Percentiles rank a stretch among this genome's conserved stretches.
These are phyloP conservation scores for Zaprionus camerounensis DNA, from an alignment of 1,140 invertebrate species.

Conservation along the genomic window DNA sequence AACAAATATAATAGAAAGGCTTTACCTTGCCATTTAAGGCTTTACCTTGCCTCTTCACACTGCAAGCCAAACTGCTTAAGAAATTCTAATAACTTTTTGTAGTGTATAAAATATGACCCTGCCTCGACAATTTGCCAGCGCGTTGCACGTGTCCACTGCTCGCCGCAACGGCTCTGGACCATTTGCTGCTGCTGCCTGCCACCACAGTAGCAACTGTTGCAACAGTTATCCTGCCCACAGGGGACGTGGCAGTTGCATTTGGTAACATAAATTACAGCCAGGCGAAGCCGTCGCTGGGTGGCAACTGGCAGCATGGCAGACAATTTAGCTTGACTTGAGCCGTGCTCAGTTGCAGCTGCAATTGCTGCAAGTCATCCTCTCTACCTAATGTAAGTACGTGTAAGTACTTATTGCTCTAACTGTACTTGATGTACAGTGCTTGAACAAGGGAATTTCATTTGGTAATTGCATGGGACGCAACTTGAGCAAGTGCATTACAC, in stretches of 20 bases:
- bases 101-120: neutral
- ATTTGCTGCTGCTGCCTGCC: constrained; percentile 14
- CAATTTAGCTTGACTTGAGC: constrained; percentile 35
- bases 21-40: no score
- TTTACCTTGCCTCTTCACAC: no score
- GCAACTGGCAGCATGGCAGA: constrained; percentile 46
- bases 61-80: neutral
- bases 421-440: constrained; percentile 2
- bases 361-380: constrained; percentile 11
- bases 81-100: neutral
- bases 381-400: constrained; percentile 13
- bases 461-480: constrained; percentile 6
- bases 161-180: constrained; percentile 6
- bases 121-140: constrained; percentile 24
- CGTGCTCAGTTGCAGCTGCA: constrained; percentile 11
- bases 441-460: constrained; percentile 12
- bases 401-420: constrained; percentile 25
- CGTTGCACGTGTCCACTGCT: constrained; percentile 38
- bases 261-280: constrained; percentile 47
- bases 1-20: no score
- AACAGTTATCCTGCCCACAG: constrained; percentile 9
- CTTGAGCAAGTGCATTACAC: neutral
- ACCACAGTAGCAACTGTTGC: constrained; percentile 61
- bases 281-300: constrained; percentile 15
- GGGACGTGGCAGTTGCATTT: constrained; percentile 41